Conservation (phyloP, 2,888 invertebrate species). For the Parascotia fuliginaria region DNA sequence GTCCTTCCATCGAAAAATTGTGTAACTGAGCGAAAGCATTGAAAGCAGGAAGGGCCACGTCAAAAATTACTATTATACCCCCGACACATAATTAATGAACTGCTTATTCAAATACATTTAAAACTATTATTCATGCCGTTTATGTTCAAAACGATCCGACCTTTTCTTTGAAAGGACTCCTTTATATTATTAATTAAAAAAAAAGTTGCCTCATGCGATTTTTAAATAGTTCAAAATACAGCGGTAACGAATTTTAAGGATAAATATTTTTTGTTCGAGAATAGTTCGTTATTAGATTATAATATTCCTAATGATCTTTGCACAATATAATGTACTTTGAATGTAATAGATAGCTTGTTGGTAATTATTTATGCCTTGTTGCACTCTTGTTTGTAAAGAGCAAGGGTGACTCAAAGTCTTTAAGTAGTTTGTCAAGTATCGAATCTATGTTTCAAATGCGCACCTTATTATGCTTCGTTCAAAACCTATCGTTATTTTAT, state of each 20-base stretch:
- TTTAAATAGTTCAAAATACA: constrained; percentile 55
- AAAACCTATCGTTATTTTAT: no score
- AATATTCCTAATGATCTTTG: constrained; percentile 34
- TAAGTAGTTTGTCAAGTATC: no score
- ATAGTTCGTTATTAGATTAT: constrained; percentile 44
- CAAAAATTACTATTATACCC: constrained; percentile 84
- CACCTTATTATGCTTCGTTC: no score
- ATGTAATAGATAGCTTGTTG: constrained; percentile 21
- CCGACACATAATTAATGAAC: constrained; percentile 82
- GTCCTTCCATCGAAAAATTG: constrained; percentile 67
- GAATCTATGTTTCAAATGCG: no score
- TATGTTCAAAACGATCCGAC: constrained; percentile 82
- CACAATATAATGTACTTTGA: constrained; percentile 35
- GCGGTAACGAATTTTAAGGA: constrained; percentile 60
- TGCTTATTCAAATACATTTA: constrained; percentile 85
- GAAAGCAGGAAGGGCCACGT: constrained; percentile 84
- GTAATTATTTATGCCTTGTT: constrained; percentile 36
- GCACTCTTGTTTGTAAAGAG: constrained; percentile 3
- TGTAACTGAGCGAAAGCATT: constrained; percentile 76
- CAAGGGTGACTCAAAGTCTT: not conserved
- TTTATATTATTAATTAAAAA: constrained; percentile 79
- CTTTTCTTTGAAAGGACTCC: constrained; percentile 76
- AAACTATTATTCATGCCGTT: constrained; percentile 86
- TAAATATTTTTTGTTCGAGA: constrained; percentile 64
- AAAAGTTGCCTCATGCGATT: constrained; percentile 70